These are phyloP conservation scores for Cochlearius cochlearius DNA, from an alignment of 2,113 vertebrate genomes.

Conservation along the genomic window DNA sequence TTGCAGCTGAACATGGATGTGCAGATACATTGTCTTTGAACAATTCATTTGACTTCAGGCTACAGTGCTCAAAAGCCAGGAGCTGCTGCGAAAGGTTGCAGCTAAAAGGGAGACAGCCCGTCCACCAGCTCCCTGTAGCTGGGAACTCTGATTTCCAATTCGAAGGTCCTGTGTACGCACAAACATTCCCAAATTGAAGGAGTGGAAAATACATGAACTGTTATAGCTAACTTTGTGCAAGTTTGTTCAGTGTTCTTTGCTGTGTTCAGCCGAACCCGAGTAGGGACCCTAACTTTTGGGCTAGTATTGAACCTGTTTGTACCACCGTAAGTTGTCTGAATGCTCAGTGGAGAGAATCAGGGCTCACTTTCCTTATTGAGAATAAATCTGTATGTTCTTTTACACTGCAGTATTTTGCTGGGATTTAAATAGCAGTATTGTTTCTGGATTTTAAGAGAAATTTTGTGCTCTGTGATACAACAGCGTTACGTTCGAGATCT, in stretches of 20 bases:
- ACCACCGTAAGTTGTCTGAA: neutral
- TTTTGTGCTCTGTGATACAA: neutral
- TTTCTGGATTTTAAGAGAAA: slow-evolving; percentile 8
- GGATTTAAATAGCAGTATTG: neutral
- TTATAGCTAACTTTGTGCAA: neutral
- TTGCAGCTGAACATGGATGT: neutral
- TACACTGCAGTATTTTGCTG: neutral
- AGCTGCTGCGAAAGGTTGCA: neutral
- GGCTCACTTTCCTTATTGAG: neutral
- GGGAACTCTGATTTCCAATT: slow-evolving; percentile 8
- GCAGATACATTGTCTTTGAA: slow-evolving; percentile 14
- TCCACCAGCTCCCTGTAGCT: neutral
- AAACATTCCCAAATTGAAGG: neutral
- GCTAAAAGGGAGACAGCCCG: neutral
- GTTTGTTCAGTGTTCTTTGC: neutral
- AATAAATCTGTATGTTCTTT: neutral
- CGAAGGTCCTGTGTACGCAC: neutral
- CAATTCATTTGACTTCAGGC: slow-evolving; percentile 18
- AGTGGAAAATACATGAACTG: neutral
- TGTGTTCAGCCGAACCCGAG: neutral
- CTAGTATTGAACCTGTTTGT: neutral
- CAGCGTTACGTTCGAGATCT: neutral
- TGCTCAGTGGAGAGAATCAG: neutral
- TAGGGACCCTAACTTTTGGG: neutral
- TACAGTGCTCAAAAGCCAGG: neutral